phyloP scores from a whole-genome alignment of 2,797 vertebrate species.

The Leptoclinus maculatus region DNA sequence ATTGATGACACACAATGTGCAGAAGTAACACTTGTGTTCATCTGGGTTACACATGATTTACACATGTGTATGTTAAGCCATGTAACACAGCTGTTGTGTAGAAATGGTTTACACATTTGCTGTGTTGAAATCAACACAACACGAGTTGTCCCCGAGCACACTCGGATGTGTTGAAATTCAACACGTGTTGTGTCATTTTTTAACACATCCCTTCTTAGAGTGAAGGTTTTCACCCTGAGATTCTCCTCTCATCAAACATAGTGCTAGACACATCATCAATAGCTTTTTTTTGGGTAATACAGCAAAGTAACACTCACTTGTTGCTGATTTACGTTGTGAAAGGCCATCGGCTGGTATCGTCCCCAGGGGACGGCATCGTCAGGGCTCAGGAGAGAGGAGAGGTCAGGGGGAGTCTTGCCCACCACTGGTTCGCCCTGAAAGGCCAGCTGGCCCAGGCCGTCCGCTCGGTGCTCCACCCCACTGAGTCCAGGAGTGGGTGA shows the following conservation, averaged over 20 bases:
- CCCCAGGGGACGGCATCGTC: too few relatives aligned
- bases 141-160: too few relatives aligned
- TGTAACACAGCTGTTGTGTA: too few relatives aligned
- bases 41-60: too few relatives aligned
- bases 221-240: not conserved
- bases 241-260: not conserved
- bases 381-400: not conserved
- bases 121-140: too few relatives aligned
- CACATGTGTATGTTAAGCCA: too few relatives aligned
- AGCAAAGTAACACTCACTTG: not conserved
- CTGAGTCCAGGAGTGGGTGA: not conserved
- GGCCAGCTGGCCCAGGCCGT: not conserved
- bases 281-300: not conserved
- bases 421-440: not conserved
- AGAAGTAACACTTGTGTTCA: too few relatives aligned
- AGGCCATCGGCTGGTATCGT: not conserved
- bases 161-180: too few relatives aligned
- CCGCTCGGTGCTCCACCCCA: not conserved
- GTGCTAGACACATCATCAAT: not conserved
- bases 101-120: too few relatives aligned
- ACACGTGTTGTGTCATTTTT: too few relatives aligned
- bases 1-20: too few relatives aligned
- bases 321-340: not conserved
- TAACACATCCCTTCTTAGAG: too few relatives aligned
- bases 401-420: not conserved